Conservation (phyloP, 2,797 vertebrate species). For the Sphenodon punctatus region DNA sequence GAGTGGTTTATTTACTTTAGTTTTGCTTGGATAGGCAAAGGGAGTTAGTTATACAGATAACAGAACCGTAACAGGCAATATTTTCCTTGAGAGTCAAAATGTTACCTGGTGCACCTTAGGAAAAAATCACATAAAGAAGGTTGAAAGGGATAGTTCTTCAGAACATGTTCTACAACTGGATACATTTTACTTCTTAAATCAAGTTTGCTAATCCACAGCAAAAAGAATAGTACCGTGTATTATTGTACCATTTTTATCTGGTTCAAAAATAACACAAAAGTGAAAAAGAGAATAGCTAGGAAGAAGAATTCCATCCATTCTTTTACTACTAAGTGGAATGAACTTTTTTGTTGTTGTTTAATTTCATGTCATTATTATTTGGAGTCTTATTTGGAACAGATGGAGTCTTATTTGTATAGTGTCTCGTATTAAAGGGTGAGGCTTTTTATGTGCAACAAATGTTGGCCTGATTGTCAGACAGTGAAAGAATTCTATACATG, state of each 20-base stretch:
- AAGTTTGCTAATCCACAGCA: neutral
- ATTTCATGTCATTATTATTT: neutral
- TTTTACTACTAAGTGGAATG: neutral
- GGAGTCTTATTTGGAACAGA: neutral
- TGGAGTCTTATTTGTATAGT: neutral
- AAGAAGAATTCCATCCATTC: neutral
- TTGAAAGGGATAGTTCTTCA: slow-evolving; percentile 7
- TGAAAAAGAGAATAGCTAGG: neutral
- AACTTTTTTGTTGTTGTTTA: neutral
- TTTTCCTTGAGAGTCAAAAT: slow-evolving; percentile 11
- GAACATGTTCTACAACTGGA: neutral
- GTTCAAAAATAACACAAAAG: neutral
- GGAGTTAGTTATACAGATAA: neutral
- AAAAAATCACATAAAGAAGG: neutral
- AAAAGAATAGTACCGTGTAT: neutral
- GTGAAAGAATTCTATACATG: neutral
- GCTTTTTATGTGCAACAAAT: neutral
- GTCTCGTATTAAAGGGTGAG: neutral
- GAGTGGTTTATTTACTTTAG: too few species aligned
- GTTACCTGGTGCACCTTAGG: neutral
- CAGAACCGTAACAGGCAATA: neutral
- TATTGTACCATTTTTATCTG: neutral
- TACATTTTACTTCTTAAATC: neutral
- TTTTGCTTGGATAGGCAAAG: slow-evolving; percentile 35
- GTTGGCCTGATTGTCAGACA: neutral